Evolutionary conservation across 2,797 vertebrate species (phyloP).

Genomic region (Crypturellus tataupa): DNA sequence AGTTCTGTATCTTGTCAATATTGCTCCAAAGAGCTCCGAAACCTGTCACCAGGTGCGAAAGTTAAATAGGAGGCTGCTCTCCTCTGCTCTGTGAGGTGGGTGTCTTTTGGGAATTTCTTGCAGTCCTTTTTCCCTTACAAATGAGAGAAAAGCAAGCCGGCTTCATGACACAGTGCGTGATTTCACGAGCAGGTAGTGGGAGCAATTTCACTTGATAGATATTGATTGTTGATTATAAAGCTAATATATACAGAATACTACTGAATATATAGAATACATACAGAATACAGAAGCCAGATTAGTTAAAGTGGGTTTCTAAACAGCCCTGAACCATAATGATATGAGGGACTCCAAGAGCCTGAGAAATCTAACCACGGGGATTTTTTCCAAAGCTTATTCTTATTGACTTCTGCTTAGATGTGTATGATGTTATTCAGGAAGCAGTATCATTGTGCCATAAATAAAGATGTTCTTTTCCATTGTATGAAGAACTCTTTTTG

Average conservation of each 20-base stretch:
- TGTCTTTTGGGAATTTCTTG: rapidly evolving
- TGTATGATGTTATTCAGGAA: neutral
- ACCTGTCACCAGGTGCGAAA: neutral
- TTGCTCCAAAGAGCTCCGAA: neutral
- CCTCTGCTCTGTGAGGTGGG: neutral
- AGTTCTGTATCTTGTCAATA: neutral
- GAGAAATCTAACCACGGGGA: neutral
- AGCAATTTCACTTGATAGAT: neutral
- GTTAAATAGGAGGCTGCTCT: neutral
- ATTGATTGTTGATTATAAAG: neutral
- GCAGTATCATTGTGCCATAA: neutral
- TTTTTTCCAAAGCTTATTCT: neutral
- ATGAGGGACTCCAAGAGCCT: neutral
- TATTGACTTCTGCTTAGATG: neutral
- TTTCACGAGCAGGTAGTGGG: neutral
- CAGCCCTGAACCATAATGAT: neutral
- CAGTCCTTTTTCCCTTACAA: neutral
- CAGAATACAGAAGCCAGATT: neutral
- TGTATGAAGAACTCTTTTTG: neutral
- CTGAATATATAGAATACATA: no score
- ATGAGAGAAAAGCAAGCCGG: neutral
- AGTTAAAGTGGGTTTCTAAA: neutral
- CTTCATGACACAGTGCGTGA: rapidly evolving
- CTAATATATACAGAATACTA: neutral
- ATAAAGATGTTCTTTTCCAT: neutral